phyloP scores from a whole-genome alignment of 2,797 vertebrate species.

The Muraenolepis orangiensis region DNA sequence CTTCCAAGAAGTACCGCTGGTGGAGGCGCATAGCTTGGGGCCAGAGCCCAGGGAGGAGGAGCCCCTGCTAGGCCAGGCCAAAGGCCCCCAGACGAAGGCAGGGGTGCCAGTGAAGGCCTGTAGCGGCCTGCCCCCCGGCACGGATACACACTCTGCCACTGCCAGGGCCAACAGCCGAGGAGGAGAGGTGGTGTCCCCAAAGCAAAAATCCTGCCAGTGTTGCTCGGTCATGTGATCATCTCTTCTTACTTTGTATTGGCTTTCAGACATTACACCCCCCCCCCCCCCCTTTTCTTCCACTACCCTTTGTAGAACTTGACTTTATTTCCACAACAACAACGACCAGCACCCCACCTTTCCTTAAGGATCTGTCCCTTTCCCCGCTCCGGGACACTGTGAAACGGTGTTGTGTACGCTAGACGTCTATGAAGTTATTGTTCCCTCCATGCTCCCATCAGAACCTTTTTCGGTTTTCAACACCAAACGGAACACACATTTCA shows the following conservation, averaged over 20 bases:
- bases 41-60: constrained; percentile 52
- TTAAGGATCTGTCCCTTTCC: not conserved
- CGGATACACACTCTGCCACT: constrained; percentile 33
- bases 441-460: not conserved
- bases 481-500: not conserved
- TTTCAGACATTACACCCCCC: not conserved
- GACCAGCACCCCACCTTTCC: not conserved
- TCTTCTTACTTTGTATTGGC: not conserved
- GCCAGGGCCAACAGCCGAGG: constrained; percentile 11
- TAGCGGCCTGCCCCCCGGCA: constrained; percentile 8
- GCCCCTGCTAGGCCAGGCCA: constrained; percentile 56
- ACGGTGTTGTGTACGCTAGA: not conserved
- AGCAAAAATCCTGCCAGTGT: constrained; percentile 69
- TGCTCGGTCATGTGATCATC: constrained; percentile 72
- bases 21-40: constrained; percentile 36
- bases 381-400: not conserved
- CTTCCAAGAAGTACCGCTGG: constrained; percentile 69
- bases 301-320: not conserved
- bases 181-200: constrained; percentile 35
- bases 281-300: not conserved
- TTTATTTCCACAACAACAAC: not conserved
- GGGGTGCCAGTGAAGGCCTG: constrained; percentile 11
- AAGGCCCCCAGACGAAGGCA: constrained; percentile 16
- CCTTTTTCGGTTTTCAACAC: not conserved
- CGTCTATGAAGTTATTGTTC: not conserved